Percentiles rank a stretch among this genome's conserved stretches.
Evolutionary conservation across 2,113 vertebrate species (phyloP).

Genomic region (Arvicanthis niloticus): DNA sequence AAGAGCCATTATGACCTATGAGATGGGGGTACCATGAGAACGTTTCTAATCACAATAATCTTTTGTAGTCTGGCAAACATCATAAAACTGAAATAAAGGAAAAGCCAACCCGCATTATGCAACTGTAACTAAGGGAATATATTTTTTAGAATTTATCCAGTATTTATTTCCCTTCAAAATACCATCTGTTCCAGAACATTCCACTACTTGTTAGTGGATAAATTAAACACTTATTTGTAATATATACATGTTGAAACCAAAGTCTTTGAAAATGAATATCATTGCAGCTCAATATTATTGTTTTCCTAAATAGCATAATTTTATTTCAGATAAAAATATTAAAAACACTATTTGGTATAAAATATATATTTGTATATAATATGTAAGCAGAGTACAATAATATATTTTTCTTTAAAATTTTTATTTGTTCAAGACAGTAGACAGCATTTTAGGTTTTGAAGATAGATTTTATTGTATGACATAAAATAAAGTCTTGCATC

Average conservation of each 20-base stretch:
- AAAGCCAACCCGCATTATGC: background rate
- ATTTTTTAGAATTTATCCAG: background rate
- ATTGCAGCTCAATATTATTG: background rate
- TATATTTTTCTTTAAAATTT: background rate
- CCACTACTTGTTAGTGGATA: background rate
- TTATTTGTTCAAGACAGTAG: background rate
- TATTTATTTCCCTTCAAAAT: background rate
- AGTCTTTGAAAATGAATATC: background rate
- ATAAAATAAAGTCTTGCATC: background rate
- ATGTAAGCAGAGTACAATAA: background rate
- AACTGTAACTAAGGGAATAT: background rate
- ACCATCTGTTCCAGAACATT: background rate
- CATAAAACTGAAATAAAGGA: background rate
- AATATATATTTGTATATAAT: background rate
- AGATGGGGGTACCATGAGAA: rapidly evolving
- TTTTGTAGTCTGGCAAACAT: background rate
- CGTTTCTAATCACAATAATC: background rate
- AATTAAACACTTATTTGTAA: background rate
- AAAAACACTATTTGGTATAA: background rate
- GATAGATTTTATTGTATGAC: background rate
- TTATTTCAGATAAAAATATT: background rate
- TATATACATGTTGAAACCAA: background rate
- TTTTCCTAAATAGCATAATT: background rate
- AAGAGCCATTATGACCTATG: background rate
- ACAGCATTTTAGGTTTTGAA: background rate